A percentile compares a stretch with the other conserved stretches of the same genome.
phyloP scores from a whole-genome alignment of 2,113 vertebrate genomes.

The Cottus gobio region DNA sequence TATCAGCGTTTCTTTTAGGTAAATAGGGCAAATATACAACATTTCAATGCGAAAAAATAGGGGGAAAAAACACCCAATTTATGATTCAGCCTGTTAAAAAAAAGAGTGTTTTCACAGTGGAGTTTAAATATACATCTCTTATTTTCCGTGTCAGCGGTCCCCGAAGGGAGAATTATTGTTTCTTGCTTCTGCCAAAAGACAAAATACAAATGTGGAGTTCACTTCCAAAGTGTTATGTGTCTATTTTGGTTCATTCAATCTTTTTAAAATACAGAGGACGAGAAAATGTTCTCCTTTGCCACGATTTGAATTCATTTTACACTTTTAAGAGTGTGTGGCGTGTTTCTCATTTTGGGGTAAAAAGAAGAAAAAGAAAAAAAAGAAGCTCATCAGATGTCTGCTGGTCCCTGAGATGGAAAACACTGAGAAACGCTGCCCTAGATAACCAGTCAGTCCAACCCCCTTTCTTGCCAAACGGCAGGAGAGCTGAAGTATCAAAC shows the following conservation, averaged over 20 bases:
- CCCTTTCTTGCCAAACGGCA: slow-evolving; percentile 53
- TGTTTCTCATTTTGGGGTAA: slow-evolving; percentile 22
- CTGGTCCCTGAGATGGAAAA: slow-evolving; percentile 59
- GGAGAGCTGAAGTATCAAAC: slow-evolving; percentile 59
- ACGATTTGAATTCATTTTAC: slow-evolving; percentile 19
- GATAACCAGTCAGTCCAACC: slow-evolving; percentile 56
- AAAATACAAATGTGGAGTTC: slow-evolving; percentile 54
- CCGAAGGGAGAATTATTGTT: slow-evolving; percentile 59
- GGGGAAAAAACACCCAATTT: slow-evolving; percentile 28
- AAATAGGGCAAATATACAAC: slow-evolving; percentile 45
- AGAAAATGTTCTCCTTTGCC: background rate
- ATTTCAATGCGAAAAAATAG: slow-evolving; percentile 19
- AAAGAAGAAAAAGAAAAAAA: background rate
- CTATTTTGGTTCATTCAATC: slow-evolving; percentile 45
- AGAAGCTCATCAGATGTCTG: slow-evolving; percentile 41
- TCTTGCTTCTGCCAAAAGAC: slow-evolving; percentile 55
- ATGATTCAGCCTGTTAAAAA: slow-evolving; percentile 46
- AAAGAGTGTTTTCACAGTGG: slow-evolving; percentile 24
- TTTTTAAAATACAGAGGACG: background rate
- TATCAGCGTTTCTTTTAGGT: background rate
- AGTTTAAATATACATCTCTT: slow-evolving; percentile 54
- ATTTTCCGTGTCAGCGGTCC: slow-evolving; percentile 61
- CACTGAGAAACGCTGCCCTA: slow-evolving; percentile 58
- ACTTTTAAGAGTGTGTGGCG: background rate
- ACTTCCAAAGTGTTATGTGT: slow-evolving; percentile 34